Percentiles rank a stretch among this genome's conserved stretches.
Conservation (phyloP, 2,797 vertebrate genomes). For the Pogoniulus pusillus region DNA sequence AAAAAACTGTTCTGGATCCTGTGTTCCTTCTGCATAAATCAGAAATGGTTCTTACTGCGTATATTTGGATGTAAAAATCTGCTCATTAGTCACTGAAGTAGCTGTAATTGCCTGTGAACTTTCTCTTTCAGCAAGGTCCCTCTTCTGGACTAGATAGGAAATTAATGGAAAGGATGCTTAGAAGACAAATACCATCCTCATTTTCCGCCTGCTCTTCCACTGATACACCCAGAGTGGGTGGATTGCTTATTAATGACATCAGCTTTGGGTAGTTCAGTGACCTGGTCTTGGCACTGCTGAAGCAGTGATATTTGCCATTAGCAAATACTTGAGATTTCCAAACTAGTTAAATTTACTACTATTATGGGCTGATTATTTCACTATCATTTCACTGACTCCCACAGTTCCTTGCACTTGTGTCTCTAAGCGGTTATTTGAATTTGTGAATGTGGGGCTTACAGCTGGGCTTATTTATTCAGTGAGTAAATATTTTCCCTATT, state of each 20-base stretch:
- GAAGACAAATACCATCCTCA: neutral
- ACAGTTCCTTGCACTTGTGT: neutral
- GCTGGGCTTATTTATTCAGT: constrained; percentile 35
- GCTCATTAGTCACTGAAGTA: neutral
- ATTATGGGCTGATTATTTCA: neutral
- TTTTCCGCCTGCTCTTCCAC: neutral
- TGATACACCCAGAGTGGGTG: neutral
- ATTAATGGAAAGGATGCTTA: neutral
- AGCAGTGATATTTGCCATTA: neutral
- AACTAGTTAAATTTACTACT: neutral
- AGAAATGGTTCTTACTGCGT: neutral
- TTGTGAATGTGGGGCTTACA: neutral
- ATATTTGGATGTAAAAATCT: neutral
- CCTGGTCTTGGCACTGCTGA: neutral
- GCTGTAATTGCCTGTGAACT: neutral
- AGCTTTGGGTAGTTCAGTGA: neutral
- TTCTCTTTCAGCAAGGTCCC: neutral
- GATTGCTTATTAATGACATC: neutral
- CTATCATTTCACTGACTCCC: neutral
- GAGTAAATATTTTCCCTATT: constrained; percentile 26
- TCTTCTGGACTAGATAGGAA: neutral
- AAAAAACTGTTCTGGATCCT: neutral
- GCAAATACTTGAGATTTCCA: neutral
- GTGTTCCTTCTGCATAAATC: neutral
- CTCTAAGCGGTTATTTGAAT: neutral